A percentile compares a stretch with the other conserved stretches of the same genome.
These are phyloP conservation scores for Acronicta aceris DNA, from an alignment of 2,888 invertebrate genomes.

Conservation along the genomic window DNA sequence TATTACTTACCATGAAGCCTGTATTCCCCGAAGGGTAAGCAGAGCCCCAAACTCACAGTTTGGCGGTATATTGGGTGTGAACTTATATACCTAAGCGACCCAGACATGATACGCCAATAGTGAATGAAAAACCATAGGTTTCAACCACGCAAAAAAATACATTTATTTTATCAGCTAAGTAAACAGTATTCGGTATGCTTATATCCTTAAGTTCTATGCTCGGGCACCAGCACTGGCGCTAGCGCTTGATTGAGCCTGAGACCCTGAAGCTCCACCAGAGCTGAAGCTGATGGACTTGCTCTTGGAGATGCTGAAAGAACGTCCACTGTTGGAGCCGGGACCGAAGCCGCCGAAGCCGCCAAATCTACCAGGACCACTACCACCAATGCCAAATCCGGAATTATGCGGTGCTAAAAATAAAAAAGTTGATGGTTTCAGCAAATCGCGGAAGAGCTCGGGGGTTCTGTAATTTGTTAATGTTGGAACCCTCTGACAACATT, in stretches of 20 bases:
- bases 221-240: slow-evolving; percentile 35
- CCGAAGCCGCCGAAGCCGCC: neutral
- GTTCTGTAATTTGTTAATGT: no score
- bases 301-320: slow-evolving; percentile 63
- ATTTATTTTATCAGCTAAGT: neutral
- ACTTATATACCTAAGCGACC: no score
- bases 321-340: neutral
- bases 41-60: no score
- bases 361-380: neutral
- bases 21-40: no score
- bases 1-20: no score
- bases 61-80: no score
- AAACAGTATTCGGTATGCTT: neutral
- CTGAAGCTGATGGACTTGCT: slow-evolving; percentile 53
- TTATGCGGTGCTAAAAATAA: neutral
- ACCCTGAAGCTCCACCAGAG: neutral
- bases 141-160: neutral
- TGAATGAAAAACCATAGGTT: no score
- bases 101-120: no score
- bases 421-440: no score
- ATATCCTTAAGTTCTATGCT: neutral
- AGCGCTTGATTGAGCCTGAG: slow-evolving; percentile 55
- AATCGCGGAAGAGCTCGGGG: no score
- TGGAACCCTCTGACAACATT: no score
- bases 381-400: neutral